Evolutionary conservation across 2,113 vertebrate species (phyloP).

Genomic region (human): GRCh38 chr4:179782001-179782500

Average conservation of each 20-base stretch:
- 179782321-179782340: not conserved
- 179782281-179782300: not conserved
- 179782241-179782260: not conserved
- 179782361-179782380: not conserved
- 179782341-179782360: not conserved
- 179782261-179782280: not conserved
- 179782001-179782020: too few relatives aligned
- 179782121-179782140: not conserved
- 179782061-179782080: not conserved
- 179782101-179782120: not conserved
- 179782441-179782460: not conserved
- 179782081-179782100: not conserved
- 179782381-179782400: not conserved
- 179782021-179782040: not conserved
- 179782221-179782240: not conserved
- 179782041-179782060: not conserved
- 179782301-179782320: not conserved
- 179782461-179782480: not conserved
- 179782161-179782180: not conserved
- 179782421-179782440: not conserved
- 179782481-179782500: not conserved
- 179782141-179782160: not conserved
- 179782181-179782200: not conserved
- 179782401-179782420: not conserved
- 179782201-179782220: not conserved